Base-by-base conservation (phyloP, 1,140 invertebrate genomes). In the Bombus vancouverensis region DNA sequence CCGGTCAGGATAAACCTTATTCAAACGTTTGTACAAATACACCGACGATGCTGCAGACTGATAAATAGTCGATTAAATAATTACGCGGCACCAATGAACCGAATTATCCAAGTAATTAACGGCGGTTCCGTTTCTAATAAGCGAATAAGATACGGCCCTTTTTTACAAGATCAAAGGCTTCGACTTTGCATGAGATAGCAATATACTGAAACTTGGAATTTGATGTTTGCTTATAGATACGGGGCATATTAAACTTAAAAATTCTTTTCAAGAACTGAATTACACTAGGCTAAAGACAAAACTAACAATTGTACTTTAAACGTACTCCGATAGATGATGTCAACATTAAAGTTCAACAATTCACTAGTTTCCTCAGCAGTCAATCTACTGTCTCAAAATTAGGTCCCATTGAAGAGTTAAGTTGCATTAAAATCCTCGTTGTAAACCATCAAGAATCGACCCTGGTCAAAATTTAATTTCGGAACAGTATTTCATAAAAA, bases 91-190 rank as follows among this genome's bases (percentile, higher is more conserved):
- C 28, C 74, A 12, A 34, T n/a, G 25, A 59, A 59, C 74, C 75
- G 37, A 77, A 77, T 76, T 81, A 81, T 37, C 77, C 79, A 9
- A n/a, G 79, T 59, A 81, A 81, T 81, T 81, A 81, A 81, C 79
- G 68, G 42, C 32, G 44, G 22, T 81, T 25, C 47, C 71, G 37
- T 77, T 77, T 39, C 34, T n/a, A 18, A 10, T 32, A n/a, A 13
- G n/a, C 65, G 22, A 44, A 32, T 25, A 2, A 44, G 32, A 39
- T 66, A 71, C 44, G n/a, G 0, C 6, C 22, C 44, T 57, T 59
- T 32, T 9, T 44, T 65, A 34, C 1, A 15, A 37, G 5, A 44
- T 57, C 37, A 5, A 62, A 62, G 12, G 22, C 28, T n/a, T 15
- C 28, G 68, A 28, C 25, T 28, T 47, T 15, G 2, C 59, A n/a